These are phyloP conservation scores for Orthosia gracilis DNA, from an alignment of 2,888 invertebrate genomes.

Conservation along the genomic window DNA sequence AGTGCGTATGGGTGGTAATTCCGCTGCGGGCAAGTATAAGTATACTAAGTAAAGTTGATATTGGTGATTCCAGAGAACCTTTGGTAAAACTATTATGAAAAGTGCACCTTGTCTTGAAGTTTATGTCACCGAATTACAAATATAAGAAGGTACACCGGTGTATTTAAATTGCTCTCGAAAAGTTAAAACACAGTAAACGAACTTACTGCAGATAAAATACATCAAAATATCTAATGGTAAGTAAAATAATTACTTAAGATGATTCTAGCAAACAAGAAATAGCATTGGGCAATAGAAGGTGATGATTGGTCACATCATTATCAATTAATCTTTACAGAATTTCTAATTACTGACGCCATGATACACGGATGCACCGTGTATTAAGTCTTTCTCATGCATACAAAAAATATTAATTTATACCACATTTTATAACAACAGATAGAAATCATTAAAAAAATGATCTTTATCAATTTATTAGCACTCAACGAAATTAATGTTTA, in stretches of 20 bases:
- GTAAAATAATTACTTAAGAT: slow-evolving; percentile 11
- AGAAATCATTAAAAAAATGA: slow-evolving; percentile 13
- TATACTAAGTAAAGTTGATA: not conserved
- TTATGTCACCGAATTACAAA: not conserved
- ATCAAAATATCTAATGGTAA: slow-evolving; percentile 36
- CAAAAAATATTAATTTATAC: slow-evolving; percentile 12
- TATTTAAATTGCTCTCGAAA: not conserved
- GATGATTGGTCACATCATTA: not conserved
- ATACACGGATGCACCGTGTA: not conserved
- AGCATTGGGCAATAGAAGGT: not conserved
- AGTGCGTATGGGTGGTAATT: not conserved
- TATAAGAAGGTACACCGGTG: too few species aligned
- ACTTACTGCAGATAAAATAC: slow-evolving; percentile 2
- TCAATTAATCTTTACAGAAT: too few species aligned
- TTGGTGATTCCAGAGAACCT: not conserved
- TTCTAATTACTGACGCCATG: not conserved
- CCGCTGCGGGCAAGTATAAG: not conserved
- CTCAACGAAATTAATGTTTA: slow-evolving; percentile 36
- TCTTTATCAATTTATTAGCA: slow-evolving; percentile 41
- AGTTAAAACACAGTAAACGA: not conserved
- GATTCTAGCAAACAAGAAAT: not conserved
- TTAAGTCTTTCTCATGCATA: not conserved
- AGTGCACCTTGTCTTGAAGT: not conserved
- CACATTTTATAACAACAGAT: slow-evolving; percentile 37
- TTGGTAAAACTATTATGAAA: slow-evolving; percentile 4